Evolutionary conservation across 2,113 vertebrate genomes (phyloP).

Genomic region (Speoplatyrhinus poulsoni): DNA sequence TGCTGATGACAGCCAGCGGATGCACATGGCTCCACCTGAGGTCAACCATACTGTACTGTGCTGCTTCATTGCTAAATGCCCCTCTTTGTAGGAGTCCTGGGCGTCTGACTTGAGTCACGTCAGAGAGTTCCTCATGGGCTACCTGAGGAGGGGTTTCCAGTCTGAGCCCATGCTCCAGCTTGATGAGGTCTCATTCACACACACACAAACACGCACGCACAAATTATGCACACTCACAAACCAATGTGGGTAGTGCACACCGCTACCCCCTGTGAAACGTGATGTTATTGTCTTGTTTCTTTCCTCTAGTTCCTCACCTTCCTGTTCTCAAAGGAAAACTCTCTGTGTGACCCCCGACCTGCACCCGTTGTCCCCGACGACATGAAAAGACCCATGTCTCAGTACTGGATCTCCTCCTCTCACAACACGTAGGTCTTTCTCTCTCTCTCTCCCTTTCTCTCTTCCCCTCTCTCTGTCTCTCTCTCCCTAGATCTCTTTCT

Average conservation of each 20-base stretch:
- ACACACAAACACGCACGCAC: background rate
- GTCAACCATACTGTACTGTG: background rate
- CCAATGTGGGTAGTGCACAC: background rate
- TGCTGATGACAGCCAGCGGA: too few species aligned
- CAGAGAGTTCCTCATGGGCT: slow-evolving; percentile 79
- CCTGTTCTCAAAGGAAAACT: slow-evolving; percentile 87
- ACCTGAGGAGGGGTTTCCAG: slow-evolving; percentile 74
- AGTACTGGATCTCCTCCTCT: slow-evolving; percentile 90
- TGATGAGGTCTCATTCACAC: slow-evolving; percentile 75
- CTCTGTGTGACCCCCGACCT: slow-evolving; percentile 75
- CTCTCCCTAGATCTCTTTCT: background rate
- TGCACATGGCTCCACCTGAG: too few species aligned
- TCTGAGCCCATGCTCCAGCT: slow-evolving; percentile 82
- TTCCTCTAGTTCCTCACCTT: slow-evolving; percentile 80
- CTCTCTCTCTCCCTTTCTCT: background rate
- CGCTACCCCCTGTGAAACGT: background rate
- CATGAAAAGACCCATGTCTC: slow-evolving; percentile 84
- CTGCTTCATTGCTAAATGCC: background rate
- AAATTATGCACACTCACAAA: background rate
- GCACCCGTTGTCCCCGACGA: slow-evolving; percentile 75
- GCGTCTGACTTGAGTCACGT: slow-evolving; percentile 79
- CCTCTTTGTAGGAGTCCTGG: slow-evolving; percentile 79
- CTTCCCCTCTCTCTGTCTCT: background rate
- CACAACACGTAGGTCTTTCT: slow-evolving; percentile 82
- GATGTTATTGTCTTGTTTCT: background rate